These are phyloP conservation scores for Heterotis niloticus DNA, from an alignment of 2,113 vertebrate species.

Conservation along the genomic window DNA sequence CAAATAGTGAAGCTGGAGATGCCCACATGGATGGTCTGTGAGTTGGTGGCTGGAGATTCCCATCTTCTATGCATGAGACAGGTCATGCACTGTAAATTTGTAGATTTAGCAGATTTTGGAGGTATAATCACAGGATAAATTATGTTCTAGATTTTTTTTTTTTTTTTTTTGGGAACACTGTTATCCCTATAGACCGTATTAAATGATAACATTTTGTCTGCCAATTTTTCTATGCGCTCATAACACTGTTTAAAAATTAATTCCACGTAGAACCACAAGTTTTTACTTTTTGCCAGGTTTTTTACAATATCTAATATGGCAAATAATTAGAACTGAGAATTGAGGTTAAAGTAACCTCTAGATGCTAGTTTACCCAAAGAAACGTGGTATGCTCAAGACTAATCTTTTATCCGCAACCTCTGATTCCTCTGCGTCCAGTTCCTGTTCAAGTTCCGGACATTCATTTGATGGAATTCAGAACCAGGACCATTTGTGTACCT, in stretches of 20 bases:
- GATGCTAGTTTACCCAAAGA: neutral
- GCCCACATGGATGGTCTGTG: neutral
- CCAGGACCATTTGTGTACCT: too few relatives aligned
- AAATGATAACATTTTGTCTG: neutral
- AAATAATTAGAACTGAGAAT: too few relatives aligned
- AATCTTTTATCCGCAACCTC: neutral
- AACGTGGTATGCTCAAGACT: neutral
- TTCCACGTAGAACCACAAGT: too few relatives aligned
- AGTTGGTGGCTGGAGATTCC: neutral
- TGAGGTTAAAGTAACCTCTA: too few relatives aligned
- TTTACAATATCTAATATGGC: too few relatives aligned
- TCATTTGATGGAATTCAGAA: too few relatives aligned
- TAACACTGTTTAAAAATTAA: neutral
- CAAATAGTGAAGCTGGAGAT: slow-evolving; percentile 29
- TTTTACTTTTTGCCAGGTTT: too few relatives aligned
- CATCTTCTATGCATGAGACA: too few relatives aligned
- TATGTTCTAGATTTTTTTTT: too few relatives aligned
- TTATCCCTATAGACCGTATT: too few relatives aligned
- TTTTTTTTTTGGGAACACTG: too few relatives aligned
- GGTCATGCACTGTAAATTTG: neutral
- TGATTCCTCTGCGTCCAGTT: neutral
- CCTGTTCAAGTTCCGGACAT: too few relatives aligned
- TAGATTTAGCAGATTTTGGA: neutral
- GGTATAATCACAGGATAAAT: neutral
- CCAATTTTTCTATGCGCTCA: neutral